A percentile compares a stretch with the other conserved stretches of the same genome.
Conservation (phyloP, 2,113 vertebrate species). For the Trogon surrucura region DNA sequence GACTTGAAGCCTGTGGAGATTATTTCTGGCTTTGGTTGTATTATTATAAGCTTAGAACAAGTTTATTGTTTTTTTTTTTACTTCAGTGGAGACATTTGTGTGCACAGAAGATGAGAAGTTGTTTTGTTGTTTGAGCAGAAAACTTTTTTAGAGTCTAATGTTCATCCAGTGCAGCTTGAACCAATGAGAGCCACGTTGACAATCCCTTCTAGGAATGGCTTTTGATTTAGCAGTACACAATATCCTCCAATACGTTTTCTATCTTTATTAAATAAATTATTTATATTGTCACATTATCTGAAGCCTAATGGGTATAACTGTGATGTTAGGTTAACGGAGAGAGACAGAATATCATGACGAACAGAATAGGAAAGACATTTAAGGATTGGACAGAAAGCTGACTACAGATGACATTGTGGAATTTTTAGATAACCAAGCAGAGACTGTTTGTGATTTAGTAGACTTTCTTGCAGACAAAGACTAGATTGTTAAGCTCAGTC, state of each 20-base stretch:
- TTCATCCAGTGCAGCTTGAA: background rate
- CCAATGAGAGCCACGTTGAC: background rate
- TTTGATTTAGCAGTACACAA: background rate
- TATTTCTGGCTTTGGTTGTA: background rate
- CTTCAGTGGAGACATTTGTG: background rate
- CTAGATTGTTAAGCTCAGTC: background rate
- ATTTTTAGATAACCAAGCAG: background rate
- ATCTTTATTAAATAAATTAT: background rate
- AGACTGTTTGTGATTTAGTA: background rate
- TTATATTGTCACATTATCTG: background rate
- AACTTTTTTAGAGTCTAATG: background rate
- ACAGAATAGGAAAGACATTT: background rate
- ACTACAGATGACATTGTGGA: background rate
- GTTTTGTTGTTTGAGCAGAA: background rate
- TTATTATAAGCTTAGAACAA: background rate
- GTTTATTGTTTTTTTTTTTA: background rate
- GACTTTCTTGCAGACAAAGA: background rate
- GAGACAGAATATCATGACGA: background rate
- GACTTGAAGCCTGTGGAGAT: background rate
- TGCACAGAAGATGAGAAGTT: background rate
- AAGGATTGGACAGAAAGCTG: background rate
- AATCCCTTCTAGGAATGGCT: background rate
- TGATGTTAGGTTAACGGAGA: background rate
- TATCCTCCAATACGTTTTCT: background rate
- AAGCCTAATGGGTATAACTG: background rate